phyloP scores from a whole-genome alignment of 2,797 vertebrate genomes.

The Thamnophis elegans region DNA sequence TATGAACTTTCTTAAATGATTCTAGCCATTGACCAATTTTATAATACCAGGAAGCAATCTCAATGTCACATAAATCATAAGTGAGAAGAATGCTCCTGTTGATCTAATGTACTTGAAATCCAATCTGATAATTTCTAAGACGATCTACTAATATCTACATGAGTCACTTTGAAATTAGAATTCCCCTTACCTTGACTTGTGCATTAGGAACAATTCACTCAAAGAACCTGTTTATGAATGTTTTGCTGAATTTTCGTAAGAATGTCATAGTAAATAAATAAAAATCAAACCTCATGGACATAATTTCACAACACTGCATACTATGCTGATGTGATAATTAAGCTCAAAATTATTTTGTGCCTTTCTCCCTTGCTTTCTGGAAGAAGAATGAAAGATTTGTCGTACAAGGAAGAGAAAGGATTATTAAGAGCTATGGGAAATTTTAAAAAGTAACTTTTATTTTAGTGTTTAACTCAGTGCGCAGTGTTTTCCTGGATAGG shows the following conservation, averaged over 20 bases:
- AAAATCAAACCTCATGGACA: neutral
- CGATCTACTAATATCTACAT: constrained; percentile 6
- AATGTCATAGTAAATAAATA: neutral
- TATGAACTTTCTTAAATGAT: neutral
- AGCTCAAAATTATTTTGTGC: neutral
- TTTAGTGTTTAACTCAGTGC: neutral
- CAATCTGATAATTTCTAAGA: constrained; percentile 7
- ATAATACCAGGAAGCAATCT: constrained; percentile 47
- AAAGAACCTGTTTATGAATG: neutral
- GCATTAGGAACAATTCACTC: neutral
- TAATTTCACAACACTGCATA: neutral
- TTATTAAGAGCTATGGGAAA: neutral
- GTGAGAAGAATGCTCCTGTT: neutral
- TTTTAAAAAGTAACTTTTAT: neutral
- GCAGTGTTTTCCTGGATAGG: neutral
- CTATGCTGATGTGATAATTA: neutral
- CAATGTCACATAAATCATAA: constrained; percentile 7
- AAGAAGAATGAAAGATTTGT: neutral
- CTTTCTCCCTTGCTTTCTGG: neutral
- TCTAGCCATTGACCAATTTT: neutral
- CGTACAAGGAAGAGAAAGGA: neutral
- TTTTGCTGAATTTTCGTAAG: neutral
- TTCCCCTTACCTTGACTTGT: constrained; percentile 20
- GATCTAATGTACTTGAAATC: constrained; percentile 13
- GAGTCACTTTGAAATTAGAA: constrained; percentile 20